Evolutionary conservation across 2,797 vertebrate genomes (phyloP), one percentile per base, ranked within the genome.

Genomic region (Phataginus tetradactyla): DNA sequence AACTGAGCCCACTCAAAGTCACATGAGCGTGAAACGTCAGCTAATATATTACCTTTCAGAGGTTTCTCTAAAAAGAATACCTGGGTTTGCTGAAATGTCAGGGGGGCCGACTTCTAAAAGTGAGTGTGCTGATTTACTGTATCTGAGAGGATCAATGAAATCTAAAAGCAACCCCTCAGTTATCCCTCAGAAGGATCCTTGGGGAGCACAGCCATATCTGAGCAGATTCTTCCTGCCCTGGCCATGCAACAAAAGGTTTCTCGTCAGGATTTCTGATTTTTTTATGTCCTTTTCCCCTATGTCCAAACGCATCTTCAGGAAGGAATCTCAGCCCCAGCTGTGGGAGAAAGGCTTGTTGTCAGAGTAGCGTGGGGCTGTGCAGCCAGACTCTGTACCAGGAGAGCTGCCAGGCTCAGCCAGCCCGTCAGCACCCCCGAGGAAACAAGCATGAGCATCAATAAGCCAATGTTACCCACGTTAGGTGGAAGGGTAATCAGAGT

Each of bases 401-500:
- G 9, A 25, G 32, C 34, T 4, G 0, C 27, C n/a, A 32, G 77
- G 34, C 39, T 57, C 45, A 42, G 3, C 51, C 34, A 5, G 20
- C 32, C 7, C 21, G 23, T 42, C 12, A 25, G 66, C 20, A 51
- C 9, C 57, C 34, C 64, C 5, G 3, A 34, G 7, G 9, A 61
- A 79, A 42, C 68, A 66, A 51, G 18, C 5, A 15, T 63, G 14
- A 80, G 42, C 64, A 49, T 34, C 27, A 37, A 42, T 57, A 78
- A 39, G 39, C 21, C 42, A 49, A 14, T 3, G 5, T 39, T 4
- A 27, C 42, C 9, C 5, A 1, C 0, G 2, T 14, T 1, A 4
- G 11, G 29, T 5, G 21, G 55, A 83, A 51, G 83, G 32, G 18
- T 49, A 27, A 9, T 7, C 27, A 25, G 34, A 49, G 11, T 32